These are phyloP conservation scores for Scaptomyza polygonia DNA, from an alignment of 2,888 invertebrate genomes.

Conservation along the genomic window DNA sequence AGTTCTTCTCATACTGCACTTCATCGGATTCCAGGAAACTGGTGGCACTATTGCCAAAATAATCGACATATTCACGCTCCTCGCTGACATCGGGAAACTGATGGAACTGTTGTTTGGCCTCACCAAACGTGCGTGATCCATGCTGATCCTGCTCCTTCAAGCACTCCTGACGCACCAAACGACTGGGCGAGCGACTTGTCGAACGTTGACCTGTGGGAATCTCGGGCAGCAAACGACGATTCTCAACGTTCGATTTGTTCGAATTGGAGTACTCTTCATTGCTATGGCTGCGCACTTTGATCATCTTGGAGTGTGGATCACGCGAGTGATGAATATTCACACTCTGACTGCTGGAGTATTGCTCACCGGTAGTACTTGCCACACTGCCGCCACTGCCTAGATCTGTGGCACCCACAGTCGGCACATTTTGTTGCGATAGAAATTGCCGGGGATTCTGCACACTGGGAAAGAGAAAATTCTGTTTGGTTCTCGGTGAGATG, in stretches of 20 bases:
- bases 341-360: constrained; percentile 83
- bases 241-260: constrained; percentile 74
- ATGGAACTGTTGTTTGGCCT: constrained; percentile 82
- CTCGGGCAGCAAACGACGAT: constrained; percentile 81
- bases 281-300: constrained; percentile 84
- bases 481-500: constrained; percentile 83
- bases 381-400: constrained; percentile 69
- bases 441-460: constrained; percentile 82
- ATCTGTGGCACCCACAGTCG: constrained; percentile 79
- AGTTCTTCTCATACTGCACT: constrained; percentile 82
- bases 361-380: constrained; percentile 68
- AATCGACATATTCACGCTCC: constrained; percentile 81
- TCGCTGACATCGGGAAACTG: constrained; percentile 81
- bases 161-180: constrained; percentile 83
- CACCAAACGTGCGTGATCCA: constrained; percentile 81
- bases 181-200: constrained; percentile 80
- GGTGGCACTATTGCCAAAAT: constrained; percentile 78
- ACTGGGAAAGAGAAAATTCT: constrained; percentile 83
- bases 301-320: constrained; percentile 83
- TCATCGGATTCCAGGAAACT: constrained; percentile 82
- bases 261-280: constrained; percentile 83
- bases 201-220: constrained; percentile 76
- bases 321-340: constrained; percentile 82
- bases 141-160: constrained; percentile 80
- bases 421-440: constrained; percentile 83